Evolutionary conservation across 2,113 vertebrate species (phyloP).

Genomic region (Lepisosteus osseus): DNA sequence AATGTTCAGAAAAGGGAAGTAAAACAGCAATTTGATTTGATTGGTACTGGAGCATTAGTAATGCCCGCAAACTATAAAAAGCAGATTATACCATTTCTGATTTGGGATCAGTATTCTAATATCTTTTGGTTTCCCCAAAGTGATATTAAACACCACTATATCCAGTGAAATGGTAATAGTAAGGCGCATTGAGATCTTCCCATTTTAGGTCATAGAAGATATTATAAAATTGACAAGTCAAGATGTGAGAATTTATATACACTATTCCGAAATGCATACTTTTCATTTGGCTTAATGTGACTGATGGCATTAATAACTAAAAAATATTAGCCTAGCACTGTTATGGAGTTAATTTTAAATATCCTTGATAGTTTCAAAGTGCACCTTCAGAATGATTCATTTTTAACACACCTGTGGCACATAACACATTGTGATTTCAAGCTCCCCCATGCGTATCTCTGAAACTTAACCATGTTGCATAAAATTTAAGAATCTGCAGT

Average conservation of each 20-base stretch:
- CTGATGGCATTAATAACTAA: neutral
- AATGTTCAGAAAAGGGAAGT: slow-evolving; percentile 16
- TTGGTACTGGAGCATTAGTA: slow-evolving; percentile 22
- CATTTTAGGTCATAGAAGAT: neutral
- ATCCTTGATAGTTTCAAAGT: neutral
- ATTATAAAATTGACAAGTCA: neutral
- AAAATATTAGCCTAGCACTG: neutral
- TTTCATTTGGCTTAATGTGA: neutral
- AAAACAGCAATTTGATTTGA: slow-evolving; percentile 32
- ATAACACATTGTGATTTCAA: neutral
- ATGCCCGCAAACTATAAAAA: slow-evolving; percentile 26
- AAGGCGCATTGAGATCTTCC: neutral
- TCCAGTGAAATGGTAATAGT: neutral
- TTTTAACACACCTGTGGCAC: neutral
- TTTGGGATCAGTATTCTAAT: slow-evolving; percentile 22
- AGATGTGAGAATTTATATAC: neutral
- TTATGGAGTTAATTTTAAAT: neutral
- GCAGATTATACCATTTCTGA: slow-evolving; percentile 24
- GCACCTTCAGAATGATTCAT: too few relatives aligned
- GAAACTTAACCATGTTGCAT: too few relatives aligned
- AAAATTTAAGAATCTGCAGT: too few relatives aligned
- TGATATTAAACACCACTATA: neutral
- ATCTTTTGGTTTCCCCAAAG: slow-evolving; percentile 16
- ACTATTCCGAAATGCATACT: neutral
- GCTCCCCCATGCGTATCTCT: too few relatives aligned